phyloP scores from a whole-genome alignment of 2,797 vertebrate genomes.

The Gambelia wislizenii region DNA sequence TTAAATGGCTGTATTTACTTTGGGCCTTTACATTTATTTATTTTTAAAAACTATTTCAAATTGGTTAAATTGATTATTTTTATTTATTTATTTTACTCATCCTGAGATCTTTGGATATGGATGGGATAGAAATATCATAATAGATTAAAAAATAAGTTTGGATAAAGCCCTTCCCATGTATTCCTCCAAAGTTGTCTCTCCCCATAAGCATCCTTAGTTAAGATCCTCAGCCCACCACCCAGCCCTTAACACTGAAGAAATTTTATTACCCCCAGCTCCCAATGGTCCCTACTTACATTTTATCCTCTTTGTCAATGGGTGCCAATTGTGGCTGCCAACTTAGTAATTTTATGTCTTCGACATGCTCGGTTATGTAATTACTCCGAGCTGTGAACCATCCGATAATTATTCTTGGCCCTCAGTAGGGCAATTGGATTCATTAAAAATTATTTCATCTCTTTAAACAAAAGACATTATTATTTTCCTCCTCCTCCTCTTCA shows the following conservation, averaged over 20 bases:
- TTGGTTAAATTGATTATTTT: no score
- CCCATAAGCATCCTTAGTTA: neutral
- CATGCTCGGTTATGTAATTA: slow-evolving; percentile 61
- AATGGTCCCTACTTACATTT: neutral
- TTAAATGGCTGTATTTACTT: no score
- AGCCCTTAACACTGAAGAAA: neutral
- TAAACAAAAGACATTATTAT: slow-evolving; percentile 44
- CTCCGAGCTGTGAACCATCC: slow-evolving; percentile 54
- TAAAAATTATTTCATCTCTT: slow-evolving; percentile 63
- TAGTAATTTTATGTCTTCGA: slow-evolving; percentile 60
- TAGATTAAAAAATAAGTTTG: no score
- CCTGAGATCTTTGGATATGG: no score
- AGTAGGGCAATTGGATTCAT: slow-evolving; percentile 58
- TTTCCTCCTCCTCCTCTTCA: neutral
- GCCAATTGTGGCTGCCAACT: slow-evolving; percentile 49
- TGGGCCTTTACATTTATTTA: no score
- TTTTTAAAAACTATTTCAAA: no score
- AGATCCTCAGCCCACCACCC: neutral
- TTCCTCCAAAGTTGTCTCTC: neutral
- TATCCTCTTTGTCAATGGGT: slow-evolving; percentile 19
- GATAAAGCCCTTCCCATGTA: neutral
- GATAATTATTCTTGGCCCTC: slow-evolving; percentile 57
- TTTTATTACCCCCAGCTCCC: neutral
- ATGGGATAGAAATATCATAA: no score
- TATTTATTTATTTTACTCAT: no score